Conservation (phyloP, 1,140 invertebrate species). For the Aphelinus atriplicis region DNA sequence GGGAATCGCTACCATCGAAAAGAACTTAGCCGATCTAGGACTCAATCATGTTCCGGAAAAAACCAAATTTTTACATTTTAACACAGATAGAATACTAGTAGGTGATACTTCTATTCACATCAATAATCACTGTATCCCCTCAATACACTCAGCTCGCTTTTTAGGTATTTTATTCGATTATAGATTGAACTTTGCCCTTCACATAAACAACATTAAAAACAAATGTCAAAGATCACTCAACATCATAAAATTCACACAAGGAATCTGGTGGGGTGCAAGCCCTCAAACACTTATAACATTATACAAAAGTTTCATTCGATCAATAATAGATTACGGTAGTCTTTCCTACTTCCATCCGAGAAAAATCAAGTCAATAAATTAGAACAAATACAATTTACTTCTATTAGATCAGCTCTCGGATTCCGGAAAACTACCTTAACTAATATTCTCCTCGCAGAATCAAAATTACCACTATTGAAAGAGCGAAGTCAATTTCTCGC, state of each 20-base stretch:
- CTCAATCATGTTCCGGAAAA: conserved; percentile 4
- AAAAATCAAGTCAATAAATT: background rate
- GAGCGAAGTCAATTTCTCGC: no score
- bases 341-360: background rate
- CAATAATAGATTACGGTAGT: background rate
- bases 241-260: conserved; percentile 5
- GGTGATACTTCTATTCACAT: conserved; percentile 8
- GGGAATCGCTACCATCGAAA: conserved; percentile 2
- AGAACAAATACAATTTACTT: background rate
- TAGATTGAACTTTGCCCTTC: conserved; percentile 13
- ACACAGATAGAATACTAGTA: conserved; percentile 11
- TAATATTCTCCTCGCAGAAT: background rate
- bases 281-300: background rate
- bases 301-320: background rate
- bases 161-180: conserved; percentile 32
- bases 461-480: background rate
- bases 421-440: background rate
- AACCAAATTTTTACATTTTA: conserved; percentile 29
- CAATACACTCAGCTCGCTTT: conserved; percentile 7
- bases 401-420: background rate
- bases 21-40: conserved; percentile 11
- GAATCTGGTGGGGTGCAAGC: conserved; percentile 10
- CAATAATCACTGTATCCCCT: background rate
- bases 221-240: conserved; percentile 8
- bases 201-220: conserved; percentile 1